These are phyloP conservation scores for Eurois occulta DNA, from an alignment of 2,888 invertebrate genomes.

Conservation along the genomic window DNA sequence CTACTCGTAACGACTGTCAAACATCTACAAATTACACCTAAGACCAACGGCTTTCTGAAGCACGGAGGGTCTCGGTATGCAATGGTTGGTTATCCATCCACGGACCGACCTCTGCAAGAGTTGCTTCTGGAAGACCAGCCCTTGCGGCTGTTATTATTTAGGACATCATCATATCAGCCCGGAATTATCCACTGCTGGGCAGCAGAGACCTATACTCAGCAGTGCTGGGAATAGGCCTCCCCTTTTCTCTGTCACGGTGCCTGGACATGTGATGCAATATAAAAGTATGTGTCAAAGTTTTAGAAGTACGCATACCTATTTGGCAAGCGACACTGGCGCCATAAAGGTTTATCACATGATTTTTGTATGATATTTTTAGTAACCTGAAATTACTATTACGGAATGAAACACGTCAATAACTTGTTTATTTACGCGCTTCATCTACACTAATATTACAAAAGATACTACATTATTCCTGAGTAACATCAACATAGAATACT, in stretches of 20 bases:
- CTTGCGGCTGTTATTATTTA: too few species aligned
- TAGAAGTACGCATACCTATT: conserved; percentile 10
- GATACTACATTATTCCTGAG: too few species aligned
- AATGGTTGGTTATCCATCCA: background rate
- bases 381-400: background rate
- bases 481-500: too few species aligned
- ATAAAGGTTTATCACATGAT: conserved; percentile 41
- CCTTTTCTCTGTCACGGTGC: background rate
- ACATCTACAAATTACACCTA: background rate
- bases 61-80: background rate
- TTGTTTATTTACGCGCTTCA: background rate
- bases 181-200: too few species aligned
- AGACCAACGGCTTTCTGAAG: background rate
- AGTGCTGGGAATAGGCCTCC: too few species aligned
- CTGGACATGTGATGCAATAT: conserved; percentile 17
- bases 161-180: too few species aligned
- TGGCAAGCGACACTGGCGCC: conserved; percentile 47
- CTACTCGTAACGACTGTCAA: background rate
- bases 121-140: background rate
- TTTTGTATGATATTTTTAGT: background rate
- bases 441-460: too few species aligned
- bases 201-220: too few species aligned
- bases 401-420: background rate
- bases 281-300: background rate
- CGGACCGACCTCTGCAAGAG: background rate